These are phyloP conservation scores for Strigamia maritima DNA, from an alignment of 2,888 invertebrate genomes.

Conservation along the genomic window DNA sequence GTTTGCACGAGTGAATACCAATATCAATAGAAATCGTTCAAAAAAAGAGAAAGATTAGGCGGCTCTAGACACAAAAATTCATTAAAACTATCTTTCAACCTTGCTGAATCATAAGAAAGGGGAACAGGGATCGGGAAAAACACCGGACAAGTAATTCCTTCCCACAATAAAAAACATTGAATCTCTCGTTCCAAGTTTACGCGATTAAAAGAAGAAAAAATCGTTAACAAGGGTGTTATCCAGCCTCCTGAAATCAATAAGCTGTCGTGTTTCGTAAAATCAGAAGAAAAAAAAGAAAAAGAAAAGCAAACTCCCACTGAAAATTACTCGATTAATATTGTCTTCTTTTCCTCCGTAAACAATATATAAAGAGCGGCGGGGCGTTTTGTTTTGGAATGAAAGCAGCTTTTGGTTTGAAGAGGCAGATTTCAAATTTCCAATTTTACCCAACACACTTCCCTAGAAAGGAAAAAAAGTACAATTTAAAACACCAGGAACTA, in stretches of 20 bases:
- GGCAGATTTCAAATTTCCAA: conserved; percentile 10
- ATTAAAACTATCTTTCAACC: conserved; percentile 16
- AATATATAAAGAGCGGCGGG: conserved; percentile 1
- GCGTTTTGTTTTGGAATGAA: not conserved
- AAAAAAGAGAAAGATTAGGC: conserved; percentile 31
- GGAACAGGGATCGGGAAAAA: conserved; percentile 7
- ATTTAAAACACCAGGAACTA: conserved; percentile 5
- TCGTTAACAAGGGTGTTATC: conserved; percentile 17
- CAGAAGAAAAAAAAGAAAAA: not conserved
- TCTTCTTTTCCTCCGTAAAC: not conserved
- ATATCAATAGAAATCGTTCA: conserved; percentile 44
- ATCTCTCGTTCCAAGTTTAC: conserved; percentile 16
- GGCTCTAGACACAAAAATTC: conserved; percentile 39
- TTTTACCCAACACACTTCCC: not conserved
- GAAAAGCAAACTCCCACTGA: not conserved
- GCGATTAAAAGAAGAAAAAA: not conserved
- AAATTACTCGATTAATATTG: not conserved
- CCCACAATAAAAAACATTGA: conserved; percentile 9
- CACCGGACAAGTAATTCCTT: not conserved
- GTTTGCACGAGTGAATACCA: conserved; percentile 46
- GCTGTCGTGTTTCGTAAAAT: not conserved
- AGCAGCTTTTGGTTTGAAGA: conserved; percentile 15
- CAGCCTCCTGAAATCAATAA: conserved; percentile 34
- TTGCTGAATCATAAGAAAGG: conserved; percentile 16
- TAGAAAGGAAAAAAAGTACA: not conserved